Evolutionary conservation across 2,888 invertebrate genomes (phyloP).

Genomic region (Tuta absoluta): DNA sequence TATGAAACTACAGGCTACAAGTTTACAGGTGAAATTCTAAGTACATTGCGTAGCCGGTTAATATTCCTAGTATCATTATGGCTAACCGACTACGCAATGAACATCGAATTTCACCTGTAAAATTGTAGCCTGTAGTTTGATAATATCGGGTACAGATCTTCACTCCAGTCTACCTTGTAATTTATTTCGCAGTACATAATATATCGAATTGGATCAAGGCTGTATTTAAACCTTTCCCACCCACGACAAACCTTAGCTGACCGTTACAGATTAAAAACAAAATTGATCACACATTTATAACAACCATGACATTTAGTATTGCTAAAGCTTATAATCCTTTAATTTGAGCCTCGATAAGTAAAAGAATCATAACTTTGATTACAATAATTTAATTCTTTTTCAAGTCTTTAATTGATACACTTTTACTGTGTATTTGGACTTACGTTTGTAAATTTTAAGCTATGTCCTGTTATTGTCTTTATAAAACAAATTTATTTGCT

Average conservation of each 20-base stretch:
- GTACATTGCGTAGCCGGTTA: no score
- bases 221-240: constrained; percentile 19
- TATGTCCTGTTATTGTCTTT: neutral
- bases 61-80: no score
- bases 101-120: no score
- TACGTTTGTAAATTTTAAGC: neutral
- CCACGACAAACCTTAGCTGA: constrained; percentile 26
- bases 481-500: neutral
- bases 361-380: constrained; percentile 44
- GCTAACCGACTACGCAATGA: no score
- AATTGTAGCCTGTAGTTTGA: no score
- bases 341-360: constrained; percentile 45
- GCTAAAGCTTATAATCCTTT: constrained; percentile 39
- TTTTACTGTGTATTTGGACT: neutral
- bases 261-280: constrained; percentile 22
- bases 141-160: no score
- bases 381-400: constrained; percentile 34
- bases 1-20: no score
- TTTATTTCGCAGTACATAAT: neutral
- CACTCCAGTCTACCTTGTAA: neutral
- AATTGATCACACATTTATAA: constrained; percentile 19
- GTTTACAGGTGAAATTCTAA: no score
- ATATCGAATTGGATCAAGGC: neutral
- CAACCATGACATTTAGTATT: constrained; percentile 48
- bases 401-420: neutral